Evolutionary conservation across 2,888 invertebrate species (phyloP).

Genomic region (Lasioglossum zephyrum): DNA sequence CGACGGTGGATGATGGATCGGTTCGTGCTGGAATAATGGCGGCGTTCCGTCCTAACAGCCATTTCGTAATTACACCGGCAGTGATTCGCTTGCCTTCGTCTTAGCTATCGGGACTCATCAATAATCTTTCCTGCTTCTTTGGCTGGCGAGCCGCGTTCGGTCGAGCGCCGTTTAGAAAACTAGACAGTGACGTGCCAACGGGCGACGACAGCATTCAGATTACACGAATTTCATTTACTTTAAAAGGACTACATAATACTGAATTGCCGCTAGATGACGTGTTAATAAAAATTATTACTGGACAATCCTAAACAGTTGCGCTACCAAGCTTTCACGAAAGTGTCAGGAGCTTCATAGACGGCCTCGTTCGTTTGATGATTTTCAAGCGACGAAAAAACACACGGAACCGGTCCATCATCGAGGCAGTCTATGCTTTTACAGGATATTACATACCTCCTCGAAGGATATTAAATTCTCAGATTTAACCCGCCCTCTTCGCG

Average conservation of each 20-base stretch:
- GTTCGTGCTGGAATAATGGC: slow-evolving; percentile 70
- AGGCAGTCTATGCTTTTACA: slow-evolving; percentile 74
- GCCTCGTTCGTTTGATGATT: slow-evolving; percentile 40
- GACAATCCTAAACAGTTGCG: neutral
- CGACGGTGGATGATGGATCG: slow-evolving; percentile 79
- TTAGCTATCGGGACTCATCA: slow-evolving; percentile 80
- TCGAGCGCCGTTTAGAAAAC: neutral
- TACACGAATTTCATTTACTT: neutral
- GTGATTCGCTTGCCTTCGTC: slow-evolving; percentile 77
- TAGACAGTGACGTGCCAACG: neutral
- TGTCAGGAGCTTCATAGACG: neutral
- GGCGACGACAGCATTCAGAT: neutral
- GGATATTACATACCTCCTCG: slow-evolving; percentile 81
- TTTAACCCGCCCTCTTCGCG: slow-evolving; percentile 76
- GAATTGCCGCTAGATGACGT: neutral
- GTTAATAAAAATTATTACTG: neutral
- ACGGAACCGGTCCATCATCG: slow-evolving; percentile 26
- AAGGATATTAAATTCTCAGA: slow-evolving; percentile 83
- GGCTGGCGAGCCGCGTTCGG: neutral
- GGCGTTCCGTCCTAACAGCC: slow-evolving; percentile 75
- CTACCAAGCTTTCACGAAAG: neutral
- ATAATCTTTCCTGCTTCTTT: slow-evolving; percentile 76
- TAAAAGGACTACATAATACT: neutral
- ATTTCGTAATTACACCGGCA: slow-evolving; percentile 81
- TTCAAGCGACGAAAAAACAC: slow-evolving; percentile 60